These are phyloP conservation scores for Euspilapteryx auroguttella DNA, from an alignment of 2,888 invertebrate genomes.

Conservation along the genomic window DNA sequence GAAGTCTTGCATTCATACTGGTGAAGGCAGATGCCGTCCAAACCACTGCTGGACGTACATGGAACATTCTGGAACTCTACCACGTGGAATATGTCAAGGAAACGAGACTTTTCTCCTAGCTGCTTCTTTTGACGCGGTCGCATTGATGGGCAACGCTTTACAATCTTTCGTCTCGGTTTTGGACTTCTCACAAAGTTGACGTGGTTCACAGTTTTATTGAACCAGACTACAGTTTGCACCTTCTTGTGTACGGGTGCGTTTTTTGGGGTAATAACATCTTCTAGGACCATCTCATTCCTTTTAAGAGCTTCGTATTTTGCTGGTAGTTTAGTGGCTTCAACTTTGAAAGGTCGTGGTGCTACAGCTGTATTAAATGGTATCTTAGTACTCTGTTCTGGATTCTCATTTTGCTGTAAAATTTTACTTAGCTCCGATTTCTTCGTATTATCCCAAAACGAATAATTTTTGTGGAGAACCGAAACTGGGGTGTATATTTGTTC, in stretches of 20 bases:
- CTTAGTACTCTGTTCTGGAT: too few relatives aligned
- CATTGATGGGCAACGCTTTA: constrained; percentile 16
- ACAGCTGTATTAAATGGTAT: too few relatives aligned
- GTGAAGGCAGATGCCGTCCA: constrained; percentile 73
- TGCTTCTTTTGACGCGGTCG: constrained; percentile 11
- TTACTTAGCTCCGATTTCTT: neutral
- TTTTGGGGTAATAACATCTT: constrained; percentile 3
- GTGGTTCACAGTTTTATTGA: constrained; percentile 15
- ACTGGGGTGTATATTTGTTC: neutral
- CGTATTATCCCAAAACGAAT: too few relatives aligned
- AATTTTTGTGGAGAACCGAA: neutral
- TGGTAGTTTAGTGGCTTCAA: too few relatives aligned
- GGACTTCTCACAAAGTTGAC: constrained; percentile 8
- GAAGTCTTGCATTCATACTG: constrained; percentile 65
- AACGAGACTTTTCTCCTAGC: constrained; percentile 19
- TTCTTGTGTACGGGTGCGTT: constrained; percentile 7
- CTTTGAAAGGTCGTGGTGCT: too few relatives aligned
- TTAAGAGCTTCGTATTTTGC: too few relatives aligned
- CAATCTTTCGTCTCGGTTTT: constrained; percentile 14
- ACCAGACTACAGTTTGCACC: constrained; percentile 6
- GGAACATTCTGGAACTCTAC: constrained; percentile 69
- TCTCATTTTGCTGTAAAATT: neutral
- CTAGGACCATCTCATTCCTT: too few relatives aligned
- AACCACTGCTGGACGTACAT: constrained; percentile 57
- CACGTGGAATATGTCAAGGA: constrained; percentile 71